A percentile compares a stretch with the other conserved stretches of the same genome.
These are phyloP conservation scores for Colletes collaris DNA, from an alignment of 2,888 invertebrate genomes.

Conservation along the genomic window DNA sequence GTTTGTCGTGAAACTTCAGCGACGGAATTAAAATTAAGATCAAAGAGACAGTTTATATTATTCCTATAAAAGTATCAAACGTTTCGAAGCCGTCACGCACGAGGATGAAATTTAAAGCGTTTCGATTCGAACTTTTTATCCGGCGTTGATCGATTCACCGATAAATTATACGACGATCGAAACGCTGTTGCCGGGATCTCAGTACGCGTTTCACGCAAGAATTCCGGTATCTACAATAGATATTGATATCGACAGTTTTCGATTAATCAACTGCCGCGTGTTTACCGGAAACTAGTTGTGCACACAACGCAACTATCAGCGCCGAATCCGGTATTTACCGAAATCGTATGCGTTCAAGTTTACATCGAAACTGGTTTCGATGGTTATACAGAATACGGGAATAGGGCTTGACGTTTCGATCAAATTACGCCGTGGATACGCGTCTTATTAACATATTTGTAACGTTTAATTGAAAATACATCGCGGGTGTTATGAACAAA, in stretches of 20 bases:
- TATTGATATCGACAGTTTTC: slow-evolving; percentile 61
- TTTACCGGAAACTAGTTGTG: slow-evolving; percentile 61
- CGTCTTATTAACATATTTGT: slow-evolving; percentile 51
- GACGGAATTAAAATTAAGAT: too few relatives aligned
- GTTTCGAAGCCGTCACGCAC: too few relatives aligned
- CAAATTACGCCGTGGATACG: slow-evolving; percentile 43
- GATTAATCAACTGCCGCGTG: slow-evolving; percentile 54
- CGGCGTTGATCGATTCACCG: background rate
- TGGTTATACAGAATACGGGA: slow-evolving; percentile 51
- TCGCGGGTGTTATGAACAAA: slow-evolving; percentile 42
- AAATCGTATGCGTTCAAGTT: slow-evolving; percentile 63
- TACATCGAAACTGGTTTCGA: slow-evolving; percentile 57
- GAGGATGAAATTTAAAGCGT: background rate
- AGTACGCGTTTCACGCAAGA: slow-evolving; percentile 16
- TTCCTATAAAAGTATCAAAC: too few relatives aligned
- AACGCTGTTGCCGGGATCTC: background rate
- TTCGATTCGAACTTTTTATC: background rate
- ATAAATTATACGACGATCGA: background rate
- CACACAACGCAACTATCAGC: slow-evolving; percentile 57
- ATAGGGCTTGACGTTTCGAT: slow-evolving; percentile 29
- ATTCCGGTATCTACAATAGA: slow-evolving; percentile 54
- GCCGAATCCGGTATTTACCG: slow-evolving; percentile 60
- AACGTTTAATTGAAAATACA: slow-evolving; percentile 37
- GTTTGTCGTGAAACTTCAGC: too few relatives aligned
- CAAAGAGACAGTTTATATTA: too few relatives aligned